These are phyloP conservation scores for Camelus bactrianus DNA, from an alignment of 2,113 vertebrate genomes.

Conservation along the genomic window DNA sequence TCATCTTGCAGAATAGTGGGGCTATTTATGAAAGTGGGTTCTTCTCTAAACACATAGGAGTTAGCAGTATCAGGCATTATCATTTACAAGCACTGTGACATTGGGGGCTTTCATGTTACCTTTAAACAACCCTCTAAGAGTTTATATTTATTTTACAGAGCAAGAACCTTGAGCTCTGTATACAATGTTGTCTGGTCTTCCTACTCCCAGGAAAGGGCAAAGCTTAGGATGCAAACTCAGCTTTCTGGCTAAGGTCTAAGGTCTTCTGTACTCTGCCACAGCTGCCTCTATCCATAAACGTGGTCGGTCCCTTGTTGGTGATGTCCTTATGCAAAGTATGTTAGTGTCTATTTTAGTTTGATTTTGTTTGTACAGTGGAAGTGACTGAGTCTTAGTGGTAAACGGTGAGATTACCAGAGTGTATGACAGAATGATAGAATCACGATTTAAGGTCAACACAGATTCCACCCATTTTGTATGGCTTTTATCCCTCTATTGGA, in stretches of 20 bases:
- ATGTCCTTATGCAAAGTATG: neutral
- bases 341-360: neutral
- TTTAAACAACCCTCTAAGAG: neutral
- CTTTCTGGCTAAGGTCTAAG: neutral
- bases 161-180: neutral
- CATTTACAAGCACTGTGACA: neutral
- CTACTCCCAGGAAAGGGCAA: neutral
- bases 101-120: neutral
- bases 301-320: neutral
- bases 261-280: neutral
- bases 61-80: neutral
- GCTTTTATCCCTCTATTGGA: neutral
- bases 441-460: neutral
- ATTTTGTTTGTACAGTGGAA: neutral
- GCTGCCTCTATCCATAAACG: neutral
- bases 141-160: neutral
- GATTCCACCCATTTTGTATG: neutral
- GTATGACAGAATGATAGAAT: neutral
- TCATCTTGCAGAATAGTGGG: neutral
- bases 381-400: neutral
- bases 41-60: neutral
- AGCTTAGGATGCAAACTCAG: neutral
- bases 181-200: neutral
- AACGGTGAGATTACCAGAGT: neutral
- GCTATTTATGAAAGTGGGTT: neutral